Conservation (phyloP, 2,888 invertebrate species). For the Portevinia maculata region DNA sequence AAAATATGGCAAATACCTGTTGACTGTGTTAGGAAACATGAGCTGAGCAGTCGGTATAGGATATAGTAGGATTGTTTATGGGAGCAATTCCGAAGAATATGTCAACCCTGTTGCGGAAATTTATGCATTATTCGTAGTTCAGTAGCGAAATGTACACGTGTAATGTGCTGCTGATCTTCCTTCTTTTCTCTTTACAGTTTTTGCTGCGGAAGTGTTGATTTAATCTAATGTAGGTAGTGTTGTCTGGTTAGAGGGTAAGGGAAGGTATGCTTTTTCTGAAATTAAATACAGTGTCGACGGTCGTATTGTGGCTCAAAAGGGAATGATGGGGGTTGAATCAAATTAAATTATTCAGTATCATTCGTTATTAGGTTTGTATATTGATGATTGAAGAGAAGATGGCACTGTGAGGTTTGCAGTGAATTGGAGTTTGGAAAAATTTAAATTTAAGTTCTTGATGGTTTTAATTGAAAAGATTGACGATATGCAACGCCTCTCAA, state of each 20-base stretch:
- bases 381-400: slow-evolving; percentile 3
- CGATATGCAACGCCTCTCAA: not conserved
- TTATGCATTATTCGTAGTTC: slow-evolving; percentile 52
- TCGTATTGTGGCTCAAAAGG: not conserved
- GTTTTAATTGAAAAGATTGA: slow-evolving; percentile 1
- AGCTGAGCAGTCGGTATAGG: slow-evolving; percentile 47
- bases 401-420: not conserved
- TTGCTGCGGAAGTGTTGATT: slow-evolving; percentile 14
- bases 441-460: not conserved
- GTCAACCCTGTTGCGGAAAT: slow-evolving; percentile 51
- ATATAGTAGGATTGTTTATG: slow-evolving; percentile 41
- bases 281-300: slow-evolving; percentile 5
- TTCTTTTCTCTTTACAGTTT: not conserved
- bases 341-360: slow-evolving; percentile 18
- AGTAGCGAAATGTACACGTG: slow-evolving; percentile 25
- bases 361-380: too few relatives aligned
- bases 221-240: slow-evolving; percentile 45
- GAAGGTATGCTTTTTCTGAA: not conserved
- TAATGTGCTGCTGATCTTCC: slow-evolving; percentile 28
- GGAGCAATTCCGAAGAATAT: slow-evolving; percentile 42
- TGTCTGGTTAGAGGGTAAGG: not conserved
- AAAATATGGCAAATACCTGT: slow-evolving; percentile 56
- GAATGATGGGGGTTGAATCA: slow-evolving; percentile 5
- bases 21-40: slow-evolving; percentile 42
- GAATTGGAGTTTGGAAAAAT: not conserved